phyloP scores from a whole-genome alignment of 1,140 invertebrate species.

The Polypedilum pembai region DNA sequence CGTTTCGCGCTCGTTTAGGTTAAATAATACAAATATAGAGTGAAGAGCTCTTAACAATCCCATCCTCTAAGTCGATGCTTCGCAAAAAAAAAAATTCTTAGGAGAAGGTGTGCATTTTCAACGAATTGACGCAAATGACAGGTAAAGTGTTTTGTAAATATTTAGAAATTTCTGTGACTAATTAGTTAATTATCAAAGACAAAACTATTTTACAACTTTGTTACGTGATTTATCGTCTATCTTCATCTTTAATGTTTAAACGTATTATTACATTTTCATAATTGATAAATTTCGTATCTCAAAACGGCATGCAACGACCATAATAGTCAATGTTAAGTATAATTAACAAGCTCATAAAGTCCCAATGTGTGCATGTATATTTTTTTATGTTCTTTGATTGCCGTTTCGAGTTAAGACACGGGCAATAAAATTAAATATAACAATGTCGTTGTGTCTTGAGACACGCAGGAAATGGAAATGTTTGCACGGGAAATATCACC shows the following conservation, averaged over 20 bases:
- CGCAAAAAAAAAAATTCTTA: not conserved
- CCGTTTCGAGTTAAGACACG: slow-evolving; percentile 10
- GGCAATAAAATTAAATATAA: not conserved
- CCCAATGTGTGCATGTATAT: not conserved
- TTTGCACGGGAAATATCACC: slow-evolving; percentile 25
- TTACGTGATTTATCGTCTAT: too few species aligned
- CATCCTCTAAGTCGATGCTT: too few species aligned
- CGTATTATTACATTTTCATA: too few species aligned
- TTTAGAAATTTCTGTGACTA: too few species aligned
- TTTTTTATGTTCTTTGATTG: not conserved
- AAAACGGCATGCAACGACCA: not conserved
- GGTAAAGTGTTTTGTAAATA: too few species aligned
- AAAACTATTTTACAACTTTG: too few species aligned
- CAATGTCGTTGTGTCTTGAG: not conserved
- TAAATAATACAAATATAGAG: too few species aligned
- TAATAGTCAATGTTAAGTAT: not conserved
- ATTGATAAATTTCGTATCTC: too few species aligned
- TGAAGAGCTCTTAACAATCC: too few species aligned
- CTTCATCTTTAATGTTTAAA: too few species aligned
- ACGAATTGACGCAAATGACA: not conserved
- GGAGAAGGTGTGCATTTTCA: slow-evolving; percentile 16
- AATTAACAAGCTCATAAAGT: slow-evolving; percentile 2
- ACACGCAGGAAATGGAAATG: slow-evolving; percentile 24
- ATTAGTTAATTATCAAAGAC: too few species aligned
- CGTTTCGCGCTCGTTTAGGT: too few species aligned